phyloP scores from a whole-genome alignment of 2,888 invertebrate species.

The Sesia apiformis region DNA sequence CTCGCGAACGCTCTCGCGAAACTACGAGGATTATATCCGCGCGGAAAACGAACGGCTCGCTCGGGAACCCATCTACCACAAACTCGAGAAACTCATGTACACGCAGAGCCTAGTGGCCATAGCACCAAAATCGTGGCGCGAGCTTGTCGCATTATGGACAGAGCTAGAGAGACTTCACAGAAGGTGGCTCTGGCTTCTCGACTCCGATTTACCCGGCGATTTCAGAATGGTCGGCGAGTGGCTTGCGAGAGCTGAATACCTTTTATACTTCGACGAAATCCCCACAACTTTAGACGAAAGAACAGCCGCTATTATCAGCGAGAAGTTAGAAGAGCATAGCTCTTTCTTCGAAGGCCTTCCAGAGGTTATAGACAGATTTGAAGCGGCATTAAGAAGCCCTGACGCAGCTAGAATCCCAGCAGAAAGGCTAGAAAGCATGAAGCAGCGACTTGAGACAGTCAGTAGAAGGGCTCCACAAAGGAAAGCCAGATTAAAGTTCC shows the following conservation, averaged over 20 bases:
- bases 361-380: conserved; percentile 84
- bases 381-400: conserved; percentile 80
- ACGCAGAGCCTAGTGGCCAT: conserved; percentile 88
- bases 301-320: conserved; percentile 89
- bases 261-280: conserved; percentile 87
- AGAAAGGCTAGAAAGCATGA: conserved; percentile 88
- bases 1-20: conserved; percentile 82
- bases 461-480: conserved; percentile 86
- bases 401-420: conserved; percentile 81
- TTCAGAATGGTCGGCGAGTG: conserved; percentile 91
- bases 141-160: conserved; percentile 86
- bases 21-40: conserved; percentile 86
- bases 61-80: conserved; percentile 81
- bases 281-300: conserved; percentile 90
- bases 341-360: conserved; percentile 91
- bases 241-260: conserved; percentile 90
- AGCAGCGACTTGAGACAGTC: conserved; percentile 82
- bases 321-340: conserved; percentile 91
- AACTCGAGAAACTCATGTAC: conserved; percentile 85
- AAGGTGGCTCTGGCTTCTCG: conserved; percentile 92
- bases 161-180: conserved; percentile 85
- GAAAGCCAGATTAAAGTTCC: conserved; percentile 88
- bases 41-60: conserved; percentile 86
- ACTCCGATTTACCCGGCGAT: conserved; percentile 88
- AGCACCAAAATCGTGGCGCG: conserved; percentile 89